A percentile compares a stretch with the other conserved stretches of the same genome.
These are phyloP conservation scores for Venustoraphidia nigricollis DNA, from an alignment of 2,888 invertebrate genomes.

Conservation along the genomic window DNA sequence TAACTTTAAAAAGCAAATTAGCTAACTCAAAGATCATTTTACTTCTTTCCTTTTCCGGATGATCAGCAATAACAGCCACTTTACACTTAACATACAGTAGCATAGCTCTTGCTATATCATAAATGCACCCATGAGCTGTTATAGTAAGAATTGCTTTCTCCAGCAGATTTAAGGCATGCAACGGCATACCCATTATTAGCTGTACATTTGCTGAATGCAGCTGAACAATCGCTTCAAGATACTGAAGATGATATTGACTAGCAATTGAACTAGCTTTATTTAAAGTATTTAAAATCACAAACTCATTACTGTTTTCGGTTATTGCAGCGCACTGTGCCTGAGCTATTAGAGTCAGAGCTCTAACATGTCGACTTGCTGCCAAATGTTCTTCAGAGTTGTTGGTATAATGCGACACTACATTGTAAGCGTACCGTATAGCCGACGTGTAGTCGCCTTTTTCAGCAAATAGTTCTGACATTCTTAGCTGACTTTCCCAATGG, in stretches of 20 bases:
- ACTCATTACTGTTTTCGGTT: slow-evolving; percentile 27
- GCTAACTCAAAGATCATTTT: slow-evolving; percentile 38
- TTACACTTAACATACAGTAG: slow-evolving; percentile 66
- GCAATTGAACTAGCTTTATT: slow-evolving; percentile 62
- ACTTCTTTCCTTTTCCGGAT: slow-evolving; percentile 30
- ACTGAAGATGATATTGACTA: slow-evolving; percentile 58
- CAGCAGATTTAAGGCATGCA: slow-evolving; percentile 55
- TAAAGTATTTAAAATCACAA: slow-evolving; percentile 36
- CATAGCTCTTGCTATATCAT: slow-evolving; percentile 63
- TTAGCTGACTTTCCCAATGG: slow-evolving; percentile 46
- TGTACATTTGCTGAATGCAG: slow-evolving; percentile 68
- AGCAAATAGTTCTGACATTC: slow-evolving; percentile 26
- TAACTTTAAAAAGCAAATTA: slow-evolving; percentile 47
- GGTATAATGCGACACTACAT: slow-evolving; percentile 15
- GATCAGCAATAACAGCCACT: slow-evolving; percentile 42
- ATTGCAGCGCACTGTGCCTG: slow-evolving; percentile 39
- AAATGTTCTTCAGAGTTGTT: no score
- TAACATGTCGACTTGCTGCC: slow-evolving; percentile 32
- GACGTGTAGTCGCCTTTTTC: slow-evolving; percentile 25
- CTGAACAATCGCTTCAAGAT: slow-evolving; percentile 56
- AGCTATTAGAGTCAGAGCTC: slow-evolving; percentile 53
- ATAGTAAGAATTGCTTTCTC: slow-evolving; percentile 54
- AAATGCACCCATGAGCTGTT: slow-evolving; percentile 66
- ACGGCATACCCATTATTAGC: slow-evolving; percentile 57
- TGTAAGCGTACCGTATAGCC: slow-evolving; percentile 23